These are phyloP conservation scores for Brassicogethes aeneus DNA, from an alignment of 2,888 invertebrate genomes.

Conservation along the genomic window DNA sequence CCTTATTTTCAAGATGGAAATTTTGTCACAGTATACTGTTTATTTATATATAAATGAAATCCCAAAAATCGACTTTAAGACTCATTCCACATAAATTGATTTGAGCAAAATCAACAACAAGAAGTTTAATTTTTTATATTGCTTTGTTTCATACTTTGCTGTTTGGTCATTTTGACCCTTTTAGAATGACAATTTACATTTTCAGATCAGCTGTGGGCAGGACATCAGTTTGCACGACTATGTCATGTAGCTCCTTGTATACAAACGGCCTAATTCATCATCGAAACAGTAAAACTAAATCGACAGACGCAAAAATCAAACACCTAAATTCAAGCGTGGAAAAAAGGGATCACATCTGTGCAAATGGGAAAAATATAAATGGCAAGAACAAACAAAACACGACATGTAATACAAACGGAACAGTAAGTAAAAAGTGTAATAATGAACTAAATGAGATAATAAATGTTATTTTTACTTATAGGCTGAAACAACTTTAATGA, in stretches of 20 bases:
- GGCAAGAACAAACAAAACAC: neutral
- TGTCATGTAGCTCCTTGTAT: slow-evolving; percentile 39
- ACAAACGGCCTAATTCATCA: slow-evolving; percentile 34
- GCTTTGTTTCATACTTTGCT: too few species aligned
- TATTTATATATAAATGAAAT: too few species aligned
- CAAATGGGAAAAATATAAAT: neutral
- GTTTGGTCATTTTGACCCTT: too few species aligned
- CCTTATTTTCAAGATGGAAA: too few species aligned
- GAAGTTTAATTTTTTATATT: too few species aligned
- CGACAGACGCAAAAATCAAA: slow-evolving; percentile 17
- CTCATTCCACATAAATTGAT: too few species aligned
- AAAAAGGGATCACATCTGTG: neutral
- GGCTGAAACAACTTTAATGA: slow-evolving; percentile 23
- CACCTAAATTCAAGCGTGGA: neutral
- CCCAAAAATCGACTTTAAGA: too few species aligned
- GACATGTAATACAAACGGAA: neutral
- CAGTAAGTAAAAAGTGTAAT: neutral
- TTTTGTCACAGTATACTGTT: too few species aligned
- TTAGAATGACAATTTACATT: too few species aligned
- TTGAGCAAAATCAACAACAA: too few species aligned
- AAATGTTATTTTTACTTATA: slow-evolving; percentile 10
- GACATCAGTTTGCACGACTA: slow-evolving; percentile 39
- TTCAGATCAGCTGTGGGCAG: slow-evolving; percentile 36
- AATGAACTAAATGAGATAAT: neutral
- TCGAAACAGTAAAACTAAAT: slow-evolving; percentile 27